Conservation (phyloP, 2,797 vertebrate genomes). For the Sebastes cheni region DNA sequence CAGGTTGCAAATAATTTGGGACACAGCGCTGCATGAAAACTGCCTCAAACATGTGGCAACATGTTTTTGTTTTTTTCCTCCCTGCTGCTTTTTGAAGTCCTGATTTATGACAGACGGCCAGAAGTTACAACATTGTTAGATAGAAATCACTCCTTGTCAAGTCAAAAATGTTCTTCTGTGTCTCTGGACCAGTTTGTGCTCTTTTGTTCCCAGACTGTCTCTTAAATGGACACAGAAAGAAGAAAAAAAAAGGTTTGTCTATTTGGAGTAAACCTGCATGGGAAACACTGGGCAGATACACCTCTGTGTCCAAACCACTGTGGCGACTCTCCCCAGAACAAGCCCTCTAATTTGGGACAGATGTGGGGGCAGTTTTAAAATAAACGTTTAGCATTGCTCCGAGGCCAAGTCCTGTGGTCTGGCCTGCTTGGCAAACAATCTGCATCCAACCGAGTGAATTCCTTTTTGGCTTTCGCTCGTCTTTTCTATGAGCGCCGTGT, state of each 20-base stretch:
- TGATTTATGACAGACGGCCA: conserved; percentile 44
- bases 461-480: conserved; percentile 29
- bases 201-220: conserved; percentile 33
- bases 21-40: conserved; percentile 33
- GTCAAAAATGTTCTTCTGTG: conserved; percentile 13
- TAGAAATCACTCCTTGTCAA: conserved; percentile 34
- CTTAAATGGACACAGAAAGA: conserved; percentile 42
- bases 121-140: conserved; percentile 25
- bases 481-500: conserved; percentile 21
- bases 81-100: conserved; percentile 35
- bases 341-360: conserved; percentile 81
- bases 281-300: conserved; percentile 70
- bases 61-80: conserved; percentile 29
- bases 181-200: conserved; percentile 24
- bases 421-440: conserved; percentile 67
- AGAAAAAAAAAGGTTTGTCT: conserved; percentile 43
- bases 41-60: conserved; percentile 52
- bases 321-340: conserved; percentile 74
- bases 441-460: conserved; percentile 56
- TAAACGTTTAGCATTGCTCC: conserved; percentile 69
- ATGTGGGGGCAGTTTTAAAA: conserved; percentile 79
- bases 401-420: conserved; percentile 73
- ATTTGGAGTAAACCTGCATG: conserved; percentile 75
- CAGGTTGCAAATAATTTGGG: conserved; percentile 51
- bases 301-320: conserved; percentile 72